Evolutionary conservation across 2,888 invertebrate genomes (phyloP).

Genomic region (Adelphocoris suturalis): DNA sequence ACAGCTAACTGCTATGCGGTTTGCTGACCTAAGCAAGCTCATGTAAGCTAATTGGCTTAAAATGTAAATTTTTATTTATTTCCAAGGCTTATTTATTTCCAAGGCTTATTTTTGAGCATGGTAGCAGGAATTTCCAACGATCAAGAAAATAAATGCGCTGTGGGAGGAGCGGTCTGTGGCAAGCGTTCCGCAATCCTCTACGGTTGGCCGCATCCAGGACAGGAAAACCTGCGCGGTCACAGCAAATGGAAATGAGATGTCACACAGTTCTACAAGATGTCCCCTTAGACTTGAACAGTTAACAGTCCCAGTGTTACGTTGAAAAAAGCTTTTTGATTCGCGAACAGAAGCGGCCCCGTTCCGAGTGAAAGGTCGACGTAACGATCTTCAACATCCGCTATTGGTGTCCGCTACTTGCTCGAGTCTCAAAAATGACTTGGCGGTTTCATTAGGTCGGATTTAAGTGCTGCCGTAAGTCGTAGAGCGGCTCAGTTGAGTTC

Average conservation of each 20-base stretch:
- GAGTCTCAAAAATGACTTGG: too few relatives aligned
- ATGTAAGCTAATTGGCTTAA: too few relatives aligned
- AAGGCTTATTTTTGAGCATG: too few relatives aligned
- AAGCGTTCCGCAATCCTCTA: background rate
- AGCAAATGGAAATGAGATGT: conserved; percentile 26
- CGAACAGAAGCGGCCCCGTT: conserved; percentile 19
- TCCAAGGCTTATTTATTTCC: too few relatives aligned
- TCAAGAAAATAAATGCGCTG: background rate
- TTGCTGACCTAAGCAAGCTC: too few relatives aligned
- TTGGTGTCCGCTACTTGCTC: too few relatives aligned
- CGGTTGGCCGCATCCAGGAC: background rate
- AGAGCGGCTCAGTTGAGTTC: too few relatives aligned
- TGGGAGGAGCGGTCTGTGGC: conserved; percentile 7
- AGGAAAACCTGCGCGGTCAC: conserved; percentile 10
- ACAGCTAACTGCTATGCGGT: too few relatives aligned
- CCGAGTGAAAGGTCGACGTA: conserved; percentile 20
- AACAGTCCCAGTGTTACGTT: background rate
- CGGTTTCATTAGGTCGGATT: too few relatives aligned
- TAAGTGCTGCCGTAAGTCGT: too few relatives aligned
- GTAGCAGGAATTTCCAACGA: background rate
- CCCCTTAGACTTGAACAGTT: background rate
- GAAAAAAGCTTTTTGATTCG: background rate
- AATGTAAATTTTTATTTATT: too few relatives aligned
- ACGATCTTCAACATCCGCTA: conserved; percentile 12
- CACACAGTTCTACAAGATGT: background rate